phyloP scores from a whole-genome alignment of 2,113 vertebrate genomes.

The Hydropotes inermis region DNA sequence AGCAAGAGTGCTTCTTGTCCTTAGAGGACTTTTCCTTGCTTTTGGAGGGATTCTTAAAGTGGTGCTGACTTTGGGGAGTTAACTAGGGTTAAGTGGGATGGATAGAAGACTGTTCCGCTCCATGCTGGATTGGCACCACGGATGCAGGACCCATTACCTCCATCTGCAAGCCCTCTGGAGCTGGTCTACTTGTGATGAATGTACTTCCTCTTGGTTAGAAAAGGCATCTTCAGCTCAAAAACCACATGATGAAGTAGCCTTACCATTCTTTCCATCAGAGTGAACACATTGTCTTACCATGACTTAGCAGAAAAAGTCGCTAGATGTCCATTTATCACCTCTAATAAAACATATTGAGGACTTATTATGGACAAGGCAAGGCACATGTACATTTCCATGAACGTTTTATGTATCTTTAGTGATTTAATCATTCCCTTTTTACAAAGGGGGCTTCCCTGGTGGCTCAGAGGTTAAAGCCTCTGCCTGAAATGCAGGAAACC shows the following conservation, averaged over 20 bases:
- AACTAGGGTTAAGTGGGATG: background rate
- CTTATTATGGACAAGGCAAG: background rate
- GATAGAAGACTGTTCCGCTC: background rate
- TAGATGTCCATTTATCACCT: background rate
- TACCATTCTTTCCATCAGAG: background rate
- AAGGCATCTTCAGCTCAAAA: background rate
- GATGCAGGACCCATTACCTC: background rate
- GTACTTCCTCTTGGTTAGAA: background rate
- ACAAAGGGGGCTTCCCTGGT: background rate
- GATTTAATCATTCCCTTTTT: background rate
- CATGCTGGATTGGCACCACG: fast-evolving
- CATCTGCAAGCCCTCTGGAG: background rate
- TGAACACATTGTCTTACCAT: background rate
- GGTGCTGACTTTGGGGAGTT: background rate
- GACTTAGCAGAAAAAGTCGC: background rate
- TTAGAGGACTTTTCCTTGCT: background rate
- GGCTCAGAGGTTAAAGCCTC: no score
- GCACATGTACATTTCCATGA: background rate
- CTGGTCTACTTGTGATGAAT: background rate
- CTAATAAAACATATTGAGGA: background rate
- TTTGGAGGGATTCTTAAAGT: background rate
- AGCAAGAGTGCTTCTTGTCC: background rate
- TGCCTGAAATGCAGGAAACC: no score
- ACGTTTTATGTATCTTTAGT: background rate
- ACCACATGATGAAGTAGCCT: background rate